phyloP scores from a whole-genome alignment of 2,888 invertebrate genomes.

The Diarsia dahlii region DNA sequence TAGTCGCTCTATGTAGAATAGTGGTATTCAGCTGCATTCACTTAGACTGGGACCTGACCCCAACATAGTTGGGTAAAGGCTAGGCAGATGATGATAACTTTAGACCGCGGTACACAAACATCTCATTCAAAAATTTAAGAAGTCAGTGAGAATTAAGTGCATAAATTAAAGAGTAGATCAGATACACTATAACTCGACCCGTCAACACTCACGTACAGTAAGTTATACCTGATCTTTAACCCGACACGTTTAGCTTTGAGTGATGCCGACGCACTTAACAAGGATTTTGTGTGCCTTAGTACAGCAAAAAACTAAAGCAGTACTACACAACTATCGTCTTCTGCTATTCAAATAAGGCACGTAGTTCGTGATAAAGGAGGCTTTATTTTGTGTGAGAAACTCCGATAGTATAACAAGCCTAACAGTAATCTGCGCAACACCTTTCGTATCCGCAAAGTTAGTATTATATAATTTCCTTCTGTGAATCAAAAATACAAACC shows the following conservation, averaged over 20 bases:
- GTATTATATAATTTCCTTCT: too few species aligned
- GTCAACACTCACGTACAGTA: conserved; percentile 42
- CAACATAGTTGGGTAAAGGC: too few species aligned
- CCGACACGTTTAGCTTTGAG: conserved; percentile 51
- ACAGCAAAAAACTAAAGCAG: neutral
- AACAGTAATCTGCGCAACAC: neutral
- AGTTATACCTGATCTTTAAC: conserved; percentile 44
- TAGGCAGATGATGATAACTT: too few species aligned
- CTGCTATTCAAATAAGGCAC: neutral
- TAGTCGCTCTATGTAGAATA: too few species aligned
- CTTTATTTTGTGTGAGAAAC: neutral
- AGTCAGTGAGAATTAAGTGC: conserved; percentile 11
- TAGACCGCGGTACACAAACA: too few species aligned
- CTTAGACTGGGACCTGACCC: too few species aligned
- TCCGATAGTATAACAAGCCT: neutral
- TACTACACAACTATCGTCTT: neutral
- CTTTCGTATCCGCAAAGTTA: neutral
- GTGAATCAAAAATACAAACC: neutral
- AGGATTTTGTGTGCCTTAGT: conserved; percentile 10
- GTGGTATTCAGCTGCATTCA: too few species aligned
- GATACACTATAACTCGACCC: conserved; percentile 8
- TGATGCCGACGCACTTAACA: conserved; percentile 32
- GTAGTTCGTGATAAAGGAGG: neutral
- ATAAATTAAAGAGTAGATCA: neutral
- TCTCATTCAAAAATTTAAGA: neutral